phyloP scores from a whole-genome alignment of 1,140 invertebrate genomes.

The Procambarus clarkii region DNA sequence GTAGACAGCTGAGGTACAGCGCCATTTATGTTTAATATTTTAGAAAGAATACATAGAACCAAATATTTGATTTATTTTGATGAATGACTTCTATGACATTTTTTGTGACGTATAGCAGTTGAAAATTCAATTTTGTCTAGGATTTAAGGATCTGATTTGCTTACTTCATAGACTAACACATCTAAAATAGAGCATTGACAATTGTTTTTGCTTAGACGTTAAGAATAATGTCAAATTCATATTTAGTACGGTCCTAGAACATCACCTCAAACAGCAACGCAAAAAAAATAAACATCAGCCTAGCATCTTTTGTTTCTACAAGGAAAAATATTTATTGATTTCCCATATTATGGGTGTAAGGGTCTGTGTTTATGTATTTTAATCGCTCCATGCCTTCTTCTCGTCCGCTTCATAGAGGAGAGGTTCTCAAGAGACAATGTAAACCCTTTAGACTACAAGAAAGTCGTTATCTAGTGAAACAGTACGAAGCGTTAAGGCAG shows the following conservation, averaged over 20 bases:
- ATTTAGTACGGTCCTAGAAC: not conserved
- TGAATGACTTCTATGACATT: not conserved
- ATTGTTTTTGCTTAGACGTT: not conserved
- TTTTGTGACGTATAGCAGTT: not conserved
- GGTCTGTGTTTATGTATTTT: not conserved
- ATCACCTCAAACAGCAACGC: not conserved
- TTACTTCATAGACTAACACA: not conserved
- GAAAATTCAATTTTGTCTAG: not conserved
- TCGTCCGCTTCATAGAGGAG: no score
- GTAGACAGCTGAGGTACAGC: not conserved
- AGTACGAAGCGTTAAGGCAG: no score
- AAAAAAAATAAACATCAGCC: not conserved
- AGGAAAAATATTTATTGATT: not conserved
- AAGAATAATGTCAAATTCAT: not conserved
- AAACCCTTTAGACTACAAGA: no score
- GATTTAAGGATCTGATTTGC: slow-evolving; percentile 1
- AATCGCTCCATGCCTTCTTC: not conserved
- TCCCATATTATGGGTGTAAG: not conserved
- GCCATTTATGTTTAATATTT: not conserved
- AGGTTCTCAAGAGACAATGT: no score
- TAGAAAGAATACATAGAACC: not conserved
- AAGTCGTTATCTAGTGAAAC: no score
- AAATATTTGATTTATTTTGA: not conserved
- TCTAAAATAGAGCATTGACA: not conserved
- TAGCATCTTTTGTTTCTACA: not conserved